A percentile compares a stretch with the other conserved stretches of the same genome.
Conservation (phyloP, 2,113 vertebrate genomes). For the Chloropsis hardwickii region DNA sequence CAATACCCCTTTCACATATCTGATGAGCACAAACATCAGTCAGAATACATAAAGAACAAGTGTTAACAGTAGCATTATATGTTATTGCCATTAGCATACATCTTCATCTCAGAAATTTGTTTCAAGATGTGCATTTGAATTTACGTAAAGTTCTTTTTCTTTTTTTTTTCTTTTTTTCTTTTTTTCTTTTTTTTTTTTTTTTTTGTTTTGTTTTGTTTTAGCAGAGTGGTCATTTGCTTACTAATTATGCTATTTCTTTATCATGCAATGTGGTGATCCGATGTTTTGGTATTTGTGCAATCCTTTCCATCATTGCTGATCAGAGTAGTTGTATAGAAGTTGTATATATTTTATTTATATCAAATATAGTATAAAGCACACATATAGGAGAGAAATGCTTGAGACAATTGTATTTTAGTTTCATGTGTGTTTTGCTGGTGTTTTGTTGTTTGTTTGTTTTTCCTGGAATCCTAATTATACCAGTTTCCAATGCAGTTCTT, state of each 20-base stretch:
- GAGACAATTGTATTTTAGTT: neutral
- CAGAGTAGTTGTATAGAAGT: neutral
- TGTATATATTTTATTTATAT: neutral
- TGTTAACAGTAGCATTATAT: neutral
- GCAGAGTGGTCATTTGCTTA: neutral
- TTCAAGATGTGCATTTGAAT: neutral
- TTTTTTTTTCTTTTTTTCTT: no score
- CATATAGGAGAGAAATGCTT: neutral
- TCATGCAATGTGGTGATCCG: neutral
- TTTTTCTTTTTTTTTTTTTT: no score
- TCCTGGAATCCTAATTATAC: neutral
- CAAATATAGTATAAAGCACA: neutral
- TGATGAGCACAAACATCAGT: neutral
- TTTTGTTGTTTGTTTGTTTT: neutral
- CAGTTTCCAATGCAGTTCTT: neutral
- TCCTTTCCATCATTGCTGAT: neutral
- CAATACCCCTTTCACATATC: neutral
- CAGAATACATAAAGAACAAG: neutral
- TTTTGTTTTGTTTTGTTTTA: no score
- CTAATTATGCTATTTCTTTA: neutral
- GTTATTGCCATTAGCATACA: accelerated
- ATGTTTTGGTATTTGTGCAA: neutral
- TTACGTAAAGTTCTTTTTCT: neutral
- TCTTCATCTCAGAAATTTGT: neutral
- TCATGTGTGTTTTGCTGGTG: neutral